Conservation (phyloP, 2,113 vertebrate species). For the Proteles cristata region DNA sequence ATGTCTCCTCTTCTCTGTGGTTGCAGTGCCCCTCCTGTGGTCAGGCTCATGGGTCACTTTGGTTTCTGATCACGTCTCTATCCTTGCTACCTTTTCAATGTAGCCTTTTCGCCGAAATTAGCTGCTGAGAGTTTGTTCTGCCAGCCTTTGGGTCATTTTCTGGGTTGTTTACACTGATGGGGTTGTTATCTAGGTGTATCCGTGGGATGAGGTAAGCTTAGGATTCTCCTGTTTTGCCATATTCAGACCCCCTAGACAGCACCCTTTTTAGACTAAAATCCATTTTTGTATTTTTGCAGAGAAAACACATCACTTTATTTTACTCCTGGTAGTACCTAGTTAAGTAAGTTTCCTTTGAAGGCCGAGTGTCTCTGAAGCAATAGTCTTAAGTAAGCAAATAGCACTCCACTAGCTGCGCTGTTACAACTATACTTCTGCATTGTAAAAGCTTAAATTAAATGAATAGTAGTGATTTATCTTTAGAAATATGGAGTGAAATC, state of each 20-base stretch:
- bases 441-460: slow-evolving; percentile 17
- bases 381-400: neutral
- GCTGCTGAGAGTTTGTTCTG: neutral
- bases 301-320: neutral
- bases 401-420: neutral
- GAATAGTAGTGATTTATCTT: neutral
- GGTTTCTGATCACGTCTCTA: neutral
- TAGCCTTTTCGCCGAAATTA: neutral
- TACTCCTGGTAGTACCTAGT: neutral
- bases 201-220: neutral
- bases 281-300: neutral
- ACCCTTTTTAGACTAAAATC: neutral
- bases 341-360: neutral
- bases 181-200: neutral
- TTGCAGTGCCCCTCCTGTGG: neutral
- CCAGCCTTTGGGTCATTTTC: neutral
- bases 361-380: neutral
- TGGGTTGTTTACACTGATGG: neutral
- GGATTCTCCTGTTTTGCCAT: neutral
- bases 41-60: neutral
- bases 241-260: neutral
- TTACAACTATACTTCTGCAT: neutral
- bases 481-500: slow-evolving; percentile 33
- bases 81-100: neutral
- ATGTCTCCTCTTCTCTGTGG: neutral